These are phyloP conservation scores for Stictonetta naevosa DNA, from an alignment of 2,113 vertebrate genomes.

Conservation along the genomic window DNA sequence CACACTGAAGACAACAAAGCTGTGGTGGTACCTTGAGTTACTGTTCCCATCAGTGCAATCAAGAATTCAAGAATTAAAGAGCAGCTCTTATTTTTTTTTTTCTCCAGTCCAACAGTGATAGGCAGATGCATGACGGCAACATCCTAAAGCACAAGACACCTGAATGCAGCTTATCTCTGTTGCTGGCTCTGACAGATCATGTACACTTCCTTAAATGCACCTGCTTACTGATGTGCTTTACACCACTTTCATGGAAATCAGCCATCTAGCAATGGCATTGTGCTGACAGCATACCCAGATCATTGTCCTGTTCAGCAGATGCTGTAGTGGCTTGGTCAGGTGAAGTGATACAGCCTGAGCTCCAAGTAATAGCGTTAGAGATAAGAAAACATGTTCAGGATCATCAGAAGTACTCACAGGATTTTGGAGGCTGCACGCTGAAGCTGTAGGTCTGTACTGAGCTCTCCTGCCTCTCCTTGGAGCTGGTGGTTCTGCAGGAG, in stretches of 20 bases:
- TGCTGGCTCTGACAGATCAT: too few species aligned
- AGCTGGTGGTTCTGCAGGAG: background rate
- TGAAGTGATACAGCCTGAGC: background rate
- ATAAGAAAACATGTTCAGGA: background rate
- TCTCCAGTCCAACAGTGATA: background rate
- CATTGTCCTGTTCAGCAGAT: background rate
- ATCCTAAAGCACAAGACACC: background rate
- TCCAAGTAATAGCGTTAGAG: background rate
- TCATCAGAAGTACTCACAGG: background rate
- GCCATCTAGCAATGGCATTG: background rate
- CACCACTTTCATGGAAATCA: background rate
- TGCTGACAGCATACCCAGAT: background rate
- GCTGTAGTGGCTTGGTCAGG: background rate
- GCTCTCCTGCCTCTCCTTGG: background rate
- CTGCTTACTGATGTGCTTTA: too few species aligned
- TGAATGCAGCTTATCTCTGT: background rate
- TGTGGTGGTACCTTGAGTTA: accelerated
- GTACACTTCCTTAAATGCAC: background rate
- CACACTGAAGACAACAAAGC: background rate
- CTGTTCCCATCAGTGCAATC: background rate
- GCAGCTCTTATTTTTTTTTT: background rate
- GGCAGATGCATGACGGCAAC: background rate
- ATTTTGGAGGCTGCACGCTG: accelerated
- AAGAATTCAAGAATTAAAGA: background rate
- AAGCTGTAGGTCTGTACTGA: accelerated